These are phyloP conservation scores for Ispidina picta DNA, from an alignment of 2,797 vertebrate genomes.

Conservation along the genomic window DNA sequence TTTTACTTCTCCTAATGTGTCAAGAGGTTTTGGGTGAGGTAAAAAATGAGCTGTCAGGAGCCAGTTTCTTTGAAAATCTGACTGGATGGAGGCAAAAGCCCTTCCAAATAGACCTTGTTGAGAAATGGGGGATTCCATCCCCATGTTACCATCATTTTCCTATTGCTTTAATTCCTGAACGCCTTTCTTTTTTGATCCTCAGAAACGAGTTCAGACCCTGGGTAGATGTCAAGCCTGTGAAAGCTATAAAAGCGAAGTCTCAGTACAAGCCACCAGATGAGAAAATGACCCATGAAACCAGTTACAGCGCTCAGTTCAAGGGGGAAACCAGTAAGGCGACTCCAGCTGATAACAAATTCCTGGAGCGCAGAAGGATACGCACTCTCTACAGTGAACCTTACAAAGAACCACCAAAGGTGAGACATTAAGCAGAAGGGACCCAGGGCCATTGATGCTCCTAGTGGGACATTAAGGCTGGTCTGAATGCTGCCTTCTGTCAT, in stretches of 20 bases:
- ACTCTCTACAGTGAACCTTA: slow-evolving; percentile 93
- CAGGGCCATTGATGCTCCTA: neutral
- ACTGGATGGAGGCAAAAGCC: neutral
- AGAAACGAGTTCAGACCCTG: slow-evolving; percentile 96
- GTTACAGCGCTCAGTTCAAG: slow-evolving; percentile 93
- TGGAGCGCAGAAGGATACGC: slow-evolving; percentile 93
- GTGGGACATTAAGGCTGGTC: neutral
- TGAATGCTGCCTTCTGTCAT: neutral
- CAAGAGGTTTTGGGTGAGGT: neutral
- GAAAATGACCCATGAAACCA: slow-evolving; percentile 90
- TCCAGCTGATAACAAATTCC: slow-evolving; percentile 84
- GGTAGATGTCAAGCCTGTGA: slow-evolving; percentile 88
- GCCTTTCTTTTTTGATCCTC: neutral
- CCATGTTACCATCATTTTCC: fast-evolving
- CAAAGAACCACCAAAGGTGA: slow-evolving; percentile 89
- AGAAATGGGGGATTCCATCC: neutral
- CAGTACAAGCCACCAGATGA: slow-evolving; percentile 91
- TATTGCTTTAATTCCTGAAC: neutral
- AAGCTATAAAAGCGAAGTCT: slow-evolving; percentile 88
- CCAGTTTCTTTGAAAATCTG: neutral
- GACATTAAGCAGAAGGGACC: neutral
- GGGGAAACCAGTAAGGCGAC: slow-evolving; percentile 85
- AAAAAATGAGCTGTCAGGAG: neutral
- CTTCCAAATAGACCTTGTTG: neutral
- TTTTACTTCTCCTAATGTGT: neutral